Base-by-base conservation (phyloP, 92 coral and sea anemone genomes). In the Phenganax stokvisi region DNA sequence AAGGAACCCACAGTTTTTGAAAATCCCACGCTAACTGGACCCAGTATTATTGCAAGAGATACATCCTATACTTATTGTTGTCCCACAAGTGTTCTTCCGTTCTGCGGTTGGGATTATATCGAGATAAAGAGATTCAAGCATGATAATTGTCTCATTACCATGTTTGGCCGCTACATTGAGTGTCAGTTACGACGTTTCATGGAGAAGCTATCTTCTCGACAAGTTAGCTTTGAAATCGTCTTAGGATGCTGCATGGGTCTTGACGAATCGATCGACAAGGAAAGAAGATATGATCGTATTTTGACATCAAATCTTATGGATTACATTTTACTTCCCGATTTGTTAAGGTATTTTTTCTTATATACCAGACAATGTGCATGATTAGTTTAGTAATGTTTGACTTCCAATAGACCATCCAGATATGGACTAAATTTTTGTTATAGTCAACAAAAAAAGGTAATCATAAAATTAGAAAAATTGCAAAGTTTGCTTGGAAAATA, bases 91-190 rank as follows among this genome's bases (percentile, higher is more conserved):
- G 81, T 69, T 27, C 51, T 80, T 13, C 96, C 96, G 51, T 91
- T 91, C 69, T 15, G 54, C 10, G 77, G 85, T 54, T 91, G 96
- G 96, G 96, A 91, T 78, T 91, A 91, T 87, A 61, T 77, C 20
- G 83, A 80, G 55, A 91, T 78, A 20, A 55, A 75, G 72, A 75
- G 76, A 12, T 85, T 82, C 65, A 72, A 74, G 37, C 56, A 76
- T 37, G 37, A 80, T n/a, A 54, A 75, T 12, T 87, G 81, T 12
- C 44, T 90, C 16, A 83, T 77, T 7, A 80, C 82, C 55, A 84
- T 89, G 91, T 91, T 81, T 82, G 85, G 87, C 56, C 73, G 25
- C 68, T 89, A 90, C 68, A 80, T 90, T 52, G 74, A 72, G 55
- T 76, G 83, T 56, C 84, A 88, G 72, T 72, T 90, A 31, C 15